Base-by-base conservation (phyloP, 92 coral and sea anemone species). In the Chrysogorgia sp. region DNA sequence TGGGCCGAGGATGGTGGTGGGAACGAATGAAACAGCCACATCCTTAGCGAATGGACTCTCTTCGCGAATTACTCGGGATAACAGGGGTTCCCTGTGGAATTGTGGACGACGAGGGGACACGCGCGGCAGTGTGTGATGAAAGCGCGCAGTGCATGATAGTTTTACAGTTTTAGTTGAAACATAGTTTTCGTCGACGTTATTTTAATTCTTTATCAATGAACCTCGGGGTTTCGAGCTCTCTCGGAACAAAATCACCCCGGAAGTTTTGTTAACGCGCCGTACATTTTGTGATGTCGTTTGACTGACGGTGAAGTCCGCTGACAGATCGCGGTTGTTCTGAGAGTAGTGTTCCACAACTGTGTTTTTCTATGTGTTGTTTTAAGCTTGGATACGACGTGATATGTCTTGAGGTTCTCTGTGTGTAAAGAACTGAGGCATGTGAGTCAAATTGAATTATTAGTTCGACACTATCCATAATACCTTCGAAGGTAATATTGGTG, bases 1-100 rank as follows among this genome's bases (percentile, higher is more conserved):
- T 83, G 59, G 97, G 97, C 26, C 86, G 97, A 14, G 97, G 94
- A 7, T 89, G 91, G 87, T 90, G 96, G 91, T 90, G 96, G 88
- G 97, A 91, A 28, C 86, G 88, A 40, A 85, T 88, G 23, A 80
- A 85, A 69, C 92, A 90, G 33, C 91, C 83, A 19, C 84, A 88
- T 47, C 62, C 88, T 10, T 71, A 68, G 31, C 23, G 32, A 23
- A 8, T 8, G 7, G 23, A 30, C 13, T 63, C 31, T 41, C 58
- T 8, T 65, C 7, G 24, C 19, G 17, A 40, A 2, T 33, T 37
- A 34, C 72, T 3, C 72, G 75, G 25, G 75, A 25, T 41, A 68
- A 20, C 34, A 15, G 26, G 21, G 41, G 75, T 41, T 68, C 75
- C 22, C 75, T 33, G 20, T 52, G 7, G 23, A 34, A 64, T 1